Evolutionary conservation across 2,888 invertebrate species (phyloP).

Genomic region (Antheraea assamensis): DNA sequence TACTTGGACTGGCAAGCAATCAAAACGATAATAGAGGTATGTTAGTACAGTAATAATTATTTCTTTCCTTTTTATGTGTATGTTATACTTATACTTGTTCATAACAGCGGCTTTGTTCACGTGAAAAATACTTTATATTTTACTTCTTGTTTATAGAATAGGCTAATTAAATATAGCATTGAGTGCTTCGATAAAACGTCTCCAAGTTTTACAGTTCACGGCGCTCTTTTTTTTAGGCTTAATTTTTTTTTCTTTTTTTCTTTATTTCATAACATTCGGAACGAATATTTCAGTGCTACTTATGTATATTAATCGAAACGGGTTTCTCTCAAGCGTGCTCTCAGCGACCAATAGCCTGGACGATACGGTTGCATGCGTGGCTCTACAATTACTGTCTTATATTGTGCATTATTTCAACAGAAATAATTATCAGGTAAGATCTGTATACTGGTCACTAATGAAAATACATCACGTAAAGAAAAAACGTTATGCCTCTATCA

Average conservation of each 20-base stretch:
- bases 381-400: slow-evolving; percentile 63
- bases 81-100: not conserved
- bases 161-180: too few relatives aligned
- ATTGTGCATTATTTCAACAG: slow-evolving; percentile 62
- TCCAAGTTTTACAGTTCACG: too few relatives aligned
- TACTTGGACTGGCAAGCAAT: slow-evolving; percentile 56
- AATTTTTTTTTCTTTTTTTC: too few relatives aligned
- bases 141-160: not conserved
- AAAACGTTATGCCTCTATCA: too few relatives aligned
- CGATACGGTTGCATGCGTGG: slow-evolving; percentile 62
- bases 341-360: slow-evolving; percentile 50
- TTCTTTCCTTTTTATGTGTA: not conserved
- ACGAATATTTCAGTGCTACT: slow-evolving; percentile 49
- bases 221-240: too few relatives aligned
- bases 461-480: too few relatives aligned
- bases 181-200: too few relatives aligned
- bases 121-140: not conserved
- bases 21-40: slow-evolving; percentile 67
- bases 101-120: not conserved
- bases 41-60: not conserved
- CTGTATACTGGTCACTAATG: not conserved
- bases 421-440: slow-evolving; percentile 60
- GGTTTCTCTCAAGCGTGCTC: slow-evolving; percentile 59
- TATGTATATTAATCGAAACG: slow-evolving; percentile 58
- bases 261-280: not conserved